These are phyloP conservation scores for Ectemnius continuus DNA, from an alignment of 2,888 invertebrate genomes.

Conservation along the genomic window DNA sequence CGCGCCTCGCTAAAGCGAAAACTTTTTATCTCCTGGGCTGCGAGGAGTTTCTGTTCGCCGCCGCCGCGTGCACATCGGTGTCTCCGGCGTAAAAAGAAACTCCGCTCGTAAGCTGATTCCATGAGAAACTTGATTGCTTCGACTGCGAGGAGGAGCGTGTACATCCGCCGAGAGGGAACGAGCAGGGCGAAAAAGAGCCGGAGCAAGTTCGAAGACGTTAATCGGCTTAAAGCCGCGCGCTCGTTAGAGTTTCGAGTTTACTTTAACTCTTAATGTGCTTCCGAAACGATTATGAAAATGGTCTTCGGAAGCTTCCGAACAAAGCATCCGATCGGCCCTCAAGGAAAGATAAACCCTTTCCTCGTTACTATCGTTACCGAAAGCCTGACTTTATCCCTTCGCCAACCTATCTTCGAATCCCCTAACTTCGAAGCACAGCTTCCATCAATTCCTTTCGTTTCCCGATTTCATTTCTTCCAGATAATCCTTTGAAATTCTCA, in stretches of 20 bases:
- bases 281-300: constrained; percentile 50
- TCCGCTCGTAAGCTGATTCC: constrained; percentile 41
- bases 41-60: constrained; percentile 19
- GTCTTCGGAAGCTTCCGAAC: constrained; percentile 26
- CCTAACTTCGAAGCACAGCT: too few relatives aligned
- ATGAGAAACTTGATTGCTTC: constrained; percentile 27
- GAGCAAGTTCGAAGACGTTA: constrained; percentile 48
- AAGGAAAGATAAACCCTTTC: constrained; percentile 35
- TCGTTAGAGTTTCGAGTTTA: constrained; percentile 53
- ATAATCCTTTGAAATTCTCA: too few relatives aligned
- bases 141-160: neutral
- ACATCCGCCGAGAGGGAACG: too few relatives aligned
- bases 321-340: constrained; percentile 30
- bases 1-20: neutral
- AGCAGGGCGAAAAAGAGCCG: neutral
- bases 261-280: constrained; percentile 42
- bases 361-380: constrained; percentile 13
- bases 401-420: constrained; percentile 14
- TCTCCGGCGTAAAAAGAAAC: constrained; percentile 31
- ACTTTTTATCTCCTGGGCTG: constrained; percentile 5
- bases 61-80: constrained; percentile 33
- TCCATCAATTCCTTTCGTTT: too few relatives aligned
- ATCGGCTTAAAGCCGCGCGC: constrained; percentile 53
- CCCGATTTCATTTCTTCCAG: too few relatives aligned
- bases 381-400: constrained; percentile 9